phyloP scores from a whole-genome alignment of 2,888 invertebrate genomes.

The Charanyca ferruginea region DNA sequence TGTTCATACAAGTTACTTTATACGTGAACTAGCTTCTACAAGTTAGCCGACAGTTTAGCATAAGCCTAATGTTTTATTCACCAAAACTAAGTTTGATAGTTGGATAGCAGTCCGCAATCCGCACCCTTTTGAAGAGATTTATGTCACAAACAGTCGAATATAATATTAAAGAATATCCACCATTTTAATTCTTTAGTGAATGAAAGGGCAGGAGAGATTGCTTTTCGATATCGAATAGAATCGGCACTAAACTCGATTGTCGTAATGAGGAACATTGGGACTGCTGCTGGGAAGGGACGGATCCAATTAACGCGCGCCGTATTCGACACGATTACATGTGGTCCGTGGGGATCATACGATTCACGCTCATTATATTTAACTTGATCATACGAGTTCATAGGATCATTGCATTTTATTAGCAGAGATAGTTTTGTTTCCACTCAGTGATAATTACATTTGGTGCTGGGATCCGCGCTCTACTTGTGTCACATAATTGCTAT shows the following conservation, averaged over 20 bases:
- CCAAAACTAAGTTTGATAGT: conserved; percentile 23
- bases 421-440: conserved; percentile 29
- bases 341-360: conserved; percentile 67
- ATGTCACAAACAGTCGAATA: conserved; percentile 8
- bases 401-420: conserved; percentile 46
- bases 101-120: not conserved
- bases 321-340: conserved; percentile 77
- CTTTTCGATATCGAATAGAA: conserved; percentile 63
- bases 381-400: conserved; percentile 47
- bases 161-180: conserved; percentile 22
- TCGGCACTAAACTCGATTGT: conserved; percentile 63
- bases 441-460: conserved; percentile 14
- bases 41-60: conserved; percentile 23
- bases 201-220: conserved; percentile 55
- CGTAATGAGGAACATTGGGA: conserved; percentile 68
- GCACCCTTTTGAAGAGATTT: conserved; percentile 8
- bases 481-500: not conserved
- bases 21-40: conserved; percentile 18
- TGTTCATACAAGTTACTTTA: conserved; percentile 16
- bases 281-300: conserved; percentile 69
- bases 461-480: not conserved
- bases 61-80: conserved; percentile 41
- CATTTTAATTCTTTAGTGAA: conserved; percentile 44
- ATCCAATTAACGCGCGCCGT: conserved; percentile 80
- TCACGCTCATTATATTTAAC: conserved; percentile 57